phyloP scores from a whole-genome alignment of 2,797 vertebrate genomes.

The Stomatorhinus walkeri region DNA sequence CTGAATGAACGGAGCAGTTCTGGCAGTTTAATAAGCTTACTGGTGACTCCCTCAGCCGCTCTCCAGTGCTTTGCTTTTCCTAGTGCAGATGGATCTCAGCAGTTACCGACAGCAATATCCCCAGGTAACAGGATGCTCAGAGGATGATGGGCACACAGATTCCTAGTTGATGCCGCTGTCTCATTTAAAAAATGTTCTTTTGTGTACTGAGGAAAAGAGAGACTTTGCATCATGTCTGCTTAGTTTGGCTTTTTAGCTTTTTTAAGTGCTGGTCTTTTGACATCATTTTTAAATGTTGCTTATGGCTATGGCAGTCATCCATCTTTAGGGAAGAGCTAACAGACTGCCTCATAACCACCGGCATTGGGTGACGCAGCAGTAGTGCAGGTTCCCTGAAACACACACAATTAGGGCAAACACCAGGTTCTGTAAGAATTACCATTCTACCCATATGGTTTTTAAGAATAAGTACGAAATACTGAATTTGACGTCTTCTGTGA shows the following conservation, averaged over 20 bases:
- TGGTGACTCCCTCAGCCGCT: not conserved
- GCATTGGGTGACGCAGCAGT: not conserved
- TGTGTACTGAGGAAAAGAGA: not conserved
- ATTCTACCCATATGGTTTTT: not conserved
- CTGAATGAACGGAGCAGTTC: not conserved
- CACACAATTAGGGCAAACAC: not conserved
- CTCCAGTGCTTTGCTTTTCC: not conserved
- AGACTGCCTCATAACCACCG: not conserved
- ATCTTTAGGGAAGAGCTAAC: not conserved
- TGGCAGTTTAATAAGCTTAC: constrained; percentile 5
- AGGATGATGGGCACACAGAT: constrained; percentile 14
- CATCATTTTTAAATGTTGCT: not conserved
- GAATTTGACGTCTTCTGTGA: not conserved
- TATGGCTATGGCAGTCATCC: not conserved
- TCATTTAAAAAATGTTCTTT: not conserved
- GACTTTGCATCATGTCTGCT: not conserved
- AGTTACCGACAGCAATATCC: constrained; percentile 14
- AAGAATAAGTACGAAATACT: not conserved
- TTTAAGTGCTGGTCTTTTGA: not conserved
- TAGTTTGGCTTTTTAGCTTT: not conserved
- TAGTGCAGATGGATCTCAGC: constrained; percentile 22
- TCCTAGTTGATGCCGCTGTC: constrained; percentile 3
- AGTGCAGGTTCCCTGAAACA: not conserved
- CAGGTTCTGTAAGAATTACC: not conserved
- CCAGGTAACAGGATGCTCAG: constrained; percentile 21